Conservation (phyloP, 2,888 invertebrate species). For the Notodonta ziczac region DNA sequence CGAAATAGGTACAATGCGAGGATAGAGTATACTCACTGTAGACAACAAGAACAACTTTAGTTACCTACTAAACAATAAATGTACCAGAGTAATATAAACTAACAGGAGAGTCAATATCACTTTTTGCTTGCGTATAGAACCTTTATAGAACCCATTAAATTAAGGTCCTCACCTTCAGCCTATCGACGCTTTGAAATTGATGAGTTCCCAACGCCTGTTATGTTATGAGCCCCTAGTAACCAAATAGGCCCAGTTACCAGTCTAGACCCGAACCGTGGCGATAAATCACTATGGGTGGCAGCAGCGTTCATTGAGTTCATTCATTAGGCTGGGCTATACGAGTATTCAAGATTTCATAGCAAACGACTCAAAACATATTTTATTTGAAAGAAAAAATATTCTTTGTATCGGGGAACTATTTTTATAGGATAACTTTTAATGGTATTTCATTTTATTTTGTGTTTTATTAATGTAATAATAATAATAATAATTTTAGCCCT, state of each 20-base stretch:
- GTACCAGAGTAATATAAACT: no score
- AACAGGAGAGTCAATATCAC: no score
- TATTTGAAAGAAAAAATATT: no score
- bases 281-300: slow-evolving; percentile 32
- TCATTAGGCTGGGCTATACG: not conserved
- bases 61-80: no score
- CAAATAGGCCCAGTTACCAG: slow-evolving; percentile 18
- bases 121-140: no score
- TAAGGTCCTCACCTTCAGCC: not conserved
- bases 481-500: no score
- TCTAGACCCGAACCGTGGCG: slow-evolving; percentile 15
- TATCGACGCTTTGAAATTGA: not conserved
- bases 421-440: not conserved
- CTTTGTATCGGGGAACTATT: not conserved
- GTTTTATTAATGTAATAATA: not conserved
- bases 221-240: not conserved
- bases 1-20: no score
- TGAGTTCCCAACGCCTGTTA: not conserved
- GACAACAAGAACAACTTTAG: no score
- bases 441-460: not conserved
- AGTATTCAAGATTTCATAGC: not conserved
- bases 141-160: not conserved
- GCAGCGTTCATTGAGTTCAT: slow-evolving; percentile 21
- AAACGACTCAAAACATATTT: not conserved
- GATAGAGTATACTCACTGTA: no score